Evolutionary conservation across 2,888 invertebrate genomes (phyloP).

Genomic region (Andrena hattorfiana): DNA sequence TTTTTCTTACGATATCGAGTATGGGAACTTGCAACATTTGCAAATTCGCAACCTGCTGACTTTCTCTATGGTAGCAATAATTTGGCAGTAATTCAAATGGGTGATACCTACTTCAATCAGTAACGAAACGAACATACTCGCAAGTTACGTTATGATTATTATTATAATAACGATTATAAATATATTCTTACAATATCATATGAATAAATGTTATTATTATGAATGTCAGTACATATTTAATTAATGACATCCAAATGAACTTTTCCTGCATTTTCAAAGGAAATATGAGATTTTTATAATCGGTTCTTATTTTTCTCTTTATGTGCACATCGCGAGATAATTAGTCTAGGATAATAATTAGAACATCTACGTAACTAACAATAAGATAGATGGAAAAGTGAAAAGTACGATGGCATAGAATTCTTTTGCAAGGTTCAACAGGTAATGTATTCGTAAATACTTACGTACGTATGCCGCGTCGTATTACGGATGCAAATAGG

Average conservation of each 20-base stretch:
- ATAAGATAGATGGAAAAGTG: background rate
- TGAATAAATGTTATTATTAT: conserved; percentile 75
- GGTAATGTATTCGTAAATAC: background rate
- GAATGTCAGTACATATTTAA: conserved; percentile 38
- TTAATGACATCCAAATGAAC: conserved; percentile 33
- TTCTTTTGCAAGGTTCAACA: no score
- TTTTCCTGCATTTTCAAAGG: conserved; percentile 7
- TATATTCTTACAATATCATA: conserved; percentile 80
- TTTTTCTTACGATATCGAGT: conserved; percentile 60
- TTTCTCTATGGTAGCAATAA: conserved; percentile 68
- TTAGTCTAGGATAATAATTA: no score
- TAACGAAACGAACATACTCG: conserved; percentile 56
- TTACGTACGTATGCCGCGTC: no score
- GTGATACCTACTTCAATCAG: conserved; percentile 55
- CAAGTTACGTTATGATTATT: conserved; percentile 60
- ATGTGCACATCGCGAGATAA: background rate
- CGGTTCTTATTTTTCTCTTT: background rate
- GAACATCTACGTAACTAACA: no score
- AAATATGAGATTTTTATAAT: conserved; percentile 18
- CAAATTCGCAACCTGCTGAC: conserved; percentile 43
- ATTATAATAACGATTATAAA: conserved; percentile 70
- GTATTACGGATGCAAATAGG: background rate
- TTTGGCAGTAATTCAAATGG: conserved; percentile 59
- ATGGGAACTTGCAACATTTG: conserved; percentile 31
- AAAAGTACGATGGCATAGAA: background rate